These are phyloP conservation scores for Plutomurus gul DNA, from an alignment of 1,140 invertebrate species.

Conservation along the genomic window DNA sequence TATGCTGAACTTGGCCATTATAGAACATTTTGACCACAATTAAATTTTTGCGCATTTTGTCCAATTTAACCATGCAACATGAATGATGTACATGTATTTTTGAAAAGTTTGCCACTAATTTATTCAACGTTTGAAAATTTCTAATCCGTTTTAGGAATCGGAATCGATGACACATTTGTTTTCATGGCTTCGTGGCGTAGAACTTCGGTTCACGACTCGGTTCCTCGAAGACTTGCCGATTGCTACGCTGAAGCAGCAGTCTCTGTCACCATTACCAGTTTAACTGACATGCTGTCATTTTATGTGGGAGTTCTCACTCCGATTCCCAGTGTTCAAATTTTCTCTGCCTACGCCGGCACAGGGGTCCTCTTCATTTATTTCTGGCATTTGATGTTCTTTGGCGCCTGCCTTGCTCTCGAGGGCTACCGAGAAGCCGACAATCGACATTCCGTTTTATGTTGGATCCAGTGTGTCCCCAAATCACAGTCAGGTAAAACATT, in stretches of 20 bases:
- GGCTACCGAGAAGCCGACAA: conserved; percentile 86
- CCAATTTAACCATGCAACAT: too few relatives aligned
- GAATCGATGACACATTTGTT: conserved; percentile 95
- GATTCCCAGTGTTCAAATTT: conserved; percentile 92
- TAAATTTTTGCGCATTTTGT: too few relatives aligned
- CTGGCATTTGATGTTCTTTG: conserved; percentile 93
- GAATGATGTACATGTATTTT: too few relatives aligned
- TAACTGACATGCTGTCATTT: conserved; percentile 88
- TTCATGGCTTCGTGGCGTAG: conserved; percentile 91
- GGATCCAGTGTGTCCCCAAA: conserved; percentile 20
- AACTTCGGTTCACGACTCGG: conserved; percentile 74
- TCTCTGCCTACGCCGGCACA: conserved; percentile 90
- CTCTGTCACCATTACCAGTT: conserved; percentile 72
- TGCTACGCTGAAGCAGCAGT: conserved; percentile 82
- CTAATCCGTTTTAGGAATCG: conserved; percentile 78
- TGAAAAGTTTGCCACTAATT: too few relatives aligned
- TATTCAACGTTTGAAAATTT: conserved; percentile 28
- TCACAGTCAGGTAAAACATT: neutral
- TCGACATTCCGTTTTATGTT: conserved; percentile 77
- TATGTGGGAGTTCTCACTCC: conserved; percentile 92
- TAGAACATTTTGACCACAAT: too few relatives aligned
- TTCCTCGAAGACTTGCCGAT: conserved; percentile 80
- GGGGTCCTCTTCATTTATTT: conserved; percentile 90
- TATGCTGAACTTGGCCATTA: too few relatives aligned
- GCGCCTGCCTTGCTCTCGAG: conserved; percentile 84